Percentiles rank a stretch among this genome's conserved stretches.
Conservation (phyloP, 2,888 invertebrate species). For the Napeogenes inachia region DNA sequence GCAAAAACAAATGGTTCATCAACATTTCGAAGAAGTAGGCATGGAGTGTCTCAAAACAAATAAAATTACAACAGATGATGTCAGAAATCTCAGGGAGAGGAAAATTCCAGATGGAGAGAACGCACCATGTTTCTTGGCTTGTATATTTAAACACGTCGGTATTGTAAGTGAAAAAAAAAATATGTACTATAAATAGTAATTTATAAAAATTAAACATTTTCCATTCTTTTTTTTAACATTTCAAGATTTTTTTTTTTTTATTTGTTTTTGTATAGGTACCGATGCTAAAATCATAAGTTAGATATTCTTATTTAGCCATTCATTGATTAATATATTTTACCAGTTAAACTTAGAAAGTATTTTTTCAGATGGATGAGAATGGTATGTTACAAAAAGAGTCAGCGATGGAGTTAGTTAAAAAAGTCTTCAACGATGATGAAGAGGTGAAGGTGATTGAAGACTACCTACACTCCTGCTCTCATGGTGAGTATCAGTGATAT, state of each 20-base stretch:
- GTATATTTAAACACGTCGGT: conserved; percentile 55
- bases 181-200: too few species aligned
- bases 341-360: conserved; percentile 26
- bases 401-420: conserved; percentile 50
- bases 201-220: too few species aligned
- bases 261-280: too few species aligned
- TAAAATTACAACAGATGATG: conserved; percentile 50
- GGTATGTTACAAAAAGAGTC: conserved; percentile 58
- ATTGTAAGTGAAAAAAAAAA: conserved; percentile 44
- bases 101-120: conserved; percentile 50
- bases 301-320: conserved; percentile 30
- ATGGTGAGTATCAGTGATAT: conserved; percentile 39
- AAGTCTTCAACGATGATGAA: conserved; percentile 53
- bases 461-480: conserved; percentile 57
- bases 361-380: conserved; percentile 52
- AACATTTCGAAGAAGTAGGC: conserved; percentile 52
- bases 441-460: conserved; percentile 54
- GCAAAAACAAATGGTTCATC: conserved; percentile 50
- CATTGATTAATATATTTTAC: conserved; percentile 55
- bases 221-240: too few species aligned
- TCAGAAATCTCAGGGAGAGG: conserved; percentile 42
- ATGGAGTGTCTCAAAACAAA: conserved; percentile 50
- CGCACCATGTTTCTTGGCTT: conserved; percentile 61
- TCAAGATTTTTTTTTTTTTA: too few species aligned
- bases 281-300: neutral